These are phyloP conservation scores for Heteropelma amictum DNA, from an alignment of 2,888 invertebrate species.

Conservation along the genomic window DNA sequence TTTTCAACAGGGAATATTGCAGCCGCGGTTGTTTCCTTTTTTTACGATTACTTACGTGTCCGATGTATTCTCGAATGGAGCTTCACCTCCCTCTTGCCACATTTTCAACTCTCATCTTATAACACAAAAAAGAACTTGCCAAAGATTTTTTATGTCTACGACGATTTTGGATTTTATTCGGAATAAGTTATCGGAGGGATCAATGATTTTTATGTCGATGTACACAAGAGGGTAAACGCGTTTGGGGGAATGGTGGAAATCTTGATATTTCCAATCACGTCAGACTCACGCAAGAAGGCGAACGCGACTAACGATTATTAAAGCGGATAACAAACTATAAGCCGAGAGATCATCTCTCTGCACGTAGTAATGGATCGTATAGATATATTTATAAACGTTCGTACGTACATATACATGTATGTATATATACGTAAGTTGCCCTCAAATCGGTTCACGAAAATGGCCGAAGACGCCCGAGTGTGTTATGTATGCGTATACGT, in stretches of 20 bases:
- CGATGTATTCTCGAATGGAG: constrained; percentile 68
- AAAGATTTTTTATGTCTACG: constrained; percentile 32
- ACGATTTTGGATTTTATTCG: constrained; percentile 1
- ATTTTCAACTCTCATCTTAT: constrained; percentile 69
- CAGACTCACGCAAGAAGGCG: constrained; percentile 51
- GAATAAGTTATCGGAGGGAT: no score
- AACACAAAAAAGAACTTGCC: constrained; percentile 27
- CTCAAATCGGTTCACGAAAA: constrained; percentile 34
- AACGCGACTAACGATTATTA: constrained; percentile 59
- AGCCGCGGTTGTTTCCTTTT: neutral
- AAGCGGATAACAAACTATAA: constrained; percentile 59
- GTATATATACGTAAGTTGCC: neutral
- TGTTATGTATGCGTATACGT: neutral
- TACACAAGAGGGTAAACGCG: neutral
- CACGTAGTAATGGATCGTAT: constrained; percentile 43
- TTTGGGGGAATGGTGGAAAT: neutral
- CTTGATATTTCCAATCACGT: constrained; percentile 35
- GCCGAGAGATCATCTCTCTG: constrained; percentile 52
- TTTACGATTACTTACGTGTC: constrained; percentile 67
- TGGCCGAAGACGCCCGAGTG: constrained; percentile 42
- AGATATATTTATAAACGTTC: constrained; percentile 9
- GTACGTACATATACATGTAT: neutral
- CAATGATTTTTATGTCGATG: no score
- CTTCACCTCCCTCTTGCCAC: constrained; percentile 74
- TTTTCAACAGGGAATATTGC: neutral